Base-by-base conservation (phyloP, 2,888 invertebrate genomes). In the Acanthosepion pharaonis region DNA sequence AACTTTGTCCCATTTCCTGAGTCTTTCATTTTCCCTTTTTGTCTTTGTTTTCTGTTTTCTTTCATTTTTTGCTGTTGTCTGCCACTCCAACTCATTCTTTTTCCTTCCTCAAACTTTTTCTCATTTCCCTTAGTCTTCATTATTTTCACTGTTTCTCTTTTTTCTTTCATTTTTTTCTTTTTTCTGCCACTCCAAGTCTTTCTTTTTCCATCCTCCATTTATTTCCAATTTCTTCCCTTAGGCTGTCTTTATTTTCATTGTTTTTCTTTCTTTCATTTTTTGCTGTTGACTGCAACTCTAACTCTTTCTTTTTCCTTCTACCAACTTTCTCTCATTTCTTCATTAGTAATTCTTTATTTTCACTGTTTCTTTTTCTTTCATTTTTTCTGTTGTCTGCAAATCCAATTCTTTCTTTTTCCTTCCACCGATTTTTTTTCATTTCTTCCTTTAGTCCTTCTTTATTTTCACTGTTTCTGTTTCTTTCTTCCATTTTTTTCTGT, bases 241-340 rank as follows among this genome's bases (percentile, higher is more conserved):
- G 42, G 1, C 1, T 2, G 1, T 42, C 42, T 42, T 42, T 42
- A 42, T 33, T 33, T 33, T 1, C 33, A 55, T 2, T 42, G 42
- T 42, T 42, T 42, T 2, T 42, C 42, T 42, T 55, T 55, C 55
- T 18, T 55, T 20, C 9, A 18, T 55, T 55, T 20, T 55, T 55
- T 1, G 18, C 9, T 55, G 0, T 18, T 55, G 5, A 1, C 20
- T 55, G 18, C 3, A 18, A 18, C 1, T 4, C 4, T 0, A 18
- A 9, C 9, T 9, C 6, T 78, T 78, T 11, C 28, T 23, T 28
- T 78, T 42, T 42, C 42, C 42, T 2, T 42, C 42, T 0, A 1
- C 3, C 3, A 42, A 3, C 42, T 2, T 42, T 5, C 9, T 64
- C 28, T 5, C 0, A 28, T 25, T 9, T 8, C 25, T 78, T 28